Conservation (phyloP, 2,888 invertebrate genomes). For the Oscheius sp. region DNA sequence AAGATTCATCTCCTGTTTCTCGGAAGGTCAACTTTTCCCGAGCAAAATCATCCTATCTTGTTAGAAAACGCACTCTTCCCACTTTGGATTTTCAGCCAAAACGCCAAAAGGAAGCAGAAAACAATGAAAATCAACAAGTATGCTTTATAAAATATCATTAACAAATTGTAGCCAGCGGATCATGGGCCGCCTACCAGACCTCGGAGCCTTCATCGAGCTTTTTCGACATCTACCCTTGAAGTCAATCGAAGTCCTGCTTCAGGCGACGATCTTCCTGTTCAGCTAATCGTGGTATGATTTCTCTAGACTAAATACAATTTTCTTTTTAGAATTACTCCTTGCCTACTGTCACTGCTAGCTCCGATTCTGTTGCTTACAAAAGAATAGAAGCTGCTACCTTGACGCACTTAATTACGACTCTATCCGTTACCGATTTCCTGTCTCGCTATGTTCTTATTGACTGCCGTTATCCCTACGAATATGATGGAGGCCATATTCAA, state of each 20-base stretch:
- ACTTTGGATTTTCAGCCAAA: conserved; percentile 6
- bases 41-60: not conserved
- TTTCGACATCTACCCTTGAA: conserved; percentile 17
- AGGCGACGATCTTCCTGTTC: conserved; percentile 4
- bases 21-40: not conserved
- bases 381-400: conserved; percentile 37
- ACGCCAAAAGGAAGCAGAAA: conserved; percentile 13
- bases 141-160: not conserved
- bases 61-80: conserved; percentile 13
- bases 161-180: not conserved
- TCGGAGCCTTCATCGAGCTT: conserved; percentile 13
- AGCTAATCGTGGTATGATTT: conserved; percentile 9
- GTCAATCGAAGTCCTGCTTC: not conserved
- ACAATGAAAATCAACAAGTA: conserved; percentile 7
- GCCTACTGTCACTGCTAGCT: not conserved
- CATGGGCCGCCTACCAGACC: not conserved
- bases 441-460: conserved; percentile 40
- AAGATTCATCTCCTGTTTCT: conserved; percentile 10
- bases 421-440: conserved; percentile 23
- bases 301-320: not conserved
- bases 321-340: conserved; percentile 32
- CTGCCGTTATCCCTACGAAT: conserved; percentile 52
- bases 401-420: conserved; percentile 12
- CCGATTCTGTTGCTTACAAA: conserved; percentile 36
- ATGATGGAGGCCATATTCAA: conserved; percentile 47